Evolutionary conservation across 2,797 vertebrate genomes (phyloP).

Genomic region (Pangasius larnaudii): DNA sequence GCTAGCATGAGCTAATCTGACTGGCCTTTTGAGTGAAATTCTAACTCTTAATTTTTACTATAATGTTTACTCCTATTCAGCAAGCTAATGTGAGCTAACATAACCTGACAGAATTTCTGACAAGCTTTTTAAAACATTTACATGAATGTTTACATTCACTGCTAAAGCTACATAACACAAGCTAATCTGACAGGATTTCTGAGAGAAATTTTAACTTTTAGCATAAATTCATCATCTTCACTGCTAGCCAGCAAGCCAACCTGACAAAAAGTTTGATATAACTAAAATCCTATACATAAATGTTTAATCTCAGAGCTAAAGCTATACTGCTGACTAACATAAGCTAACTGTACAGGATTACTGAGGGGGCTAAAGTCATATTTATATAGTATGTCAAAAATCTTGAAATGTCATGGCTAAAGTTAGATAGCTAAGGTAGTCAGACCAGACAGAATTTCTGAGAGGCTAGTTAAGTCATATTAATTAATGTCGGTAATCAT

Average conservation of each 20-base stretch:
- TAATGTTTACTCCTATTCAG: not conserved
- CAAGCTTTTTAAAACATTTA: not conserved
- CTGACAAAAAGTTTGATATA: not conserved
- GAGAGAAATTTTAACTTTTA: not conserved
- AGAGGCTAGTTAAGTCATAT: not conserved
- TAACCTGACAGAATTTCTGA: not conserved
- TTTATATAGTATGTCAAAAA: not conserved
- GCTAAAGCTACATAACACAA: not conserved
- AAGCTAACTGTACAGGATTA: not conserved
- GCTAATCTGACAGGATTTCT: not conserved
- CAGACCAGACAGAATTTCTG: not conserved
- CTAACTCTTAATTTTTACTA: not conserved
- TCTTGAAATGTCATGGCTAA: not conserved
- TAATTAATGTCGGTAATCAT: not conserved
- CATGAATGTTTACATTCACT: not conserved
- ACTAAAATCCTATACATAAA: not conserved
- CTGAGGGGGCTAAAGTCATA: not conserved
- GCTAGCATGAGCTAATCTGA: constrained; percentile 1
- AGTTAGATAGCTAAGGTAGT: not conserved
- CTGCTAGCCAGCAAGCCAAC: not conserved
- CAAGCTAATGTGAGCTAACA: not conserved
- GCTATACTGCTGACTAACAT: not conserved
- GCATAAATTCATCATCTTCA: not conserved
- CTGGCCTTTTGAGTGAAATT: not conserved
- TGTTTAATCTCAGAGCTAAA: not conserved